phyloP scores from a whole-genome alignment of 1,140 invertebrate species.

The Eriocheir sinensis region DNA sequence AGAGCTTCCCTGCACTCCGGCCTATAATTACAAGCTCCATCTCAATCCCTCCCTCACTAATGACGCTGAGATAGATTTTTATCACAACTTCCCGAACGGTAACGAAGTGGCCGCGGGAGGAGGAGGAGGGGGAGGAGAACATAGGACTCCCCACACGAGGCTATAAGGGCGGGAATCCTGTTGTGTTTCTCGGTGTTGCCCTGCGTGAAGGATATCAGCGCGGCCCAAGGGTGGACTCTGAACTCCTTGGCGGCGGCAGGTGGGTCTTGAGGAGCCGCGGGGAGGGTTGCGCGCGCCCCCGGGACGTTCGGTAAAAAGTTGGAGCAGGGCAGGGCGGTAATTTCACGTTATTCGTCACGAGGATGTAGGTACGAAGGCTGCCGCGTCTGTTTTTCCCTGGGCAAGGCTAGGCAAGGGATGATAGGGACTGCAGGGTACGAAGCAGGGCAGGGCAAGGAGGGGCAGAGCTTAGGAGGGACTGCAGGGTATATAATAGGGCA shows the following conservation, averaged over 20 bases:
- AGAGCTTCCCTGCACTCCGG: constrained; percentile 48
- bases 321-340: constrained; percentile 51
- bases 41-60: constrained; percentile 70
- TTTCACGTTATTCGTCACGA: constrained; percentile 52
- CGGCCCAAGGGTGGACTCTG: neutral
- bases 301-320: constrained; percentile 36
- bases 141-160: neutral
- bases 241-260: neutral
- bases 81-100: constrained; percentile 58
- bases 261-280: constrained; percentile 31
- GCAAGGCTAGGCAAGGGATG: neutral
- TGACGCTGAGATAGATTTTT: constrained; percentile 69
- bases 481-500: neutral
- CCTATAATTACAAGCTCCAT: constrained; percentile 70
- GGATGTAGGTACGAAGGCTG: constrained; percentile 54
- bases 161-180: neutral
- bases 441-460: neutral
- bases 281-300: constrained; percentile 31
- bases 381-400: constrained; percentile 9
- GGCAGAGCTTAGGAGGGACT: neutral
- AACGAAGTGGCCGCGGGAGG: constrained; percentile 26
- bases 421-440: neutral
- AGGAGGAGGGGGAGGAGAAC: neutral
- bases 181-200: neutral
- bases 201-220: neutral